Base-by-base conservation (phyloP, 2,113 vertebrate genomes). In the Mastomys coucha region DNA sequence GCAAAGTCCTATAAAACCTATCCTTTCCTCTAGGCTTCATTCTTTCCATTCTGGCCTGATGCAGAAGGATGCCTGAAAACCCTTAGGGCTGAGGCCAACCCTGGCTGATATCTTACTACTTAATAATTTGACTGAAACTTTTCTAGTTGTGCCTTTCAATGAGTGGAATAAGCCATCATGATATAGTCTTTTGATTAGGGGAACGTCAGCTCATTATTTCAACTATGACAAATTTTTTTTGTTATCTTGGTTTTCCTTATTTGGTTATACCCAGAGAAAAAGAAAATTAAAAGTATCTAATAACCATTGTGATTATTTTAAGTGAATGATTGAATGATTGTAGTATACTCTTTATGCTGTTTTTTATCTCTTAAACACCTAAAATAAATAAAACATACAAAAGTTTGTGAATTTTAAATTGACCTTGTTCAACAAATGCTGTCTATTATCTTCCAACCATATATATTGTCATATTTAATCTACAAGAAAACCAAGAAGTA, bases 51-150 rank as follows among this genome's bases (percentile, higher is more conserved):
- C 26, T 65, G 24, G 2, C 63, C 63, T 28, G 1, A 9, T 28
- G 26, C 10, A 67, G 1, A 31, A 67, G 65, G 28, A 67, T 67
- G 28, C 65, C 65, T 67, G 65, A 11, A 31, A 67, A 67, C 11
- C 3, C 28, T 67, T 31, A 67, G 26, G 63, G 63, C 9, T 4
- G 24, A 67, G 26, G 28, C 26, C 11, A 31, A 31, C 65, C 11
- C 3, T 67, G 28, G 28, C 28, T 8, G 2, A 31, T 28, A 67
- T 67, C 65, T 31, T 67, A 12, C 16, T 72, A 39, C 70, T 72
- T 88, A 77, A 51, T 63, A 96, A 70, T 60, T 69, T 88, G 85
- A 2, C 42, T 87, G 56, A 67, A 88, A 89, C 45, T 87, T 45
- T 22, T 1, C 53, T 26, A 2, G 20, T 1, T 65, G 91, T 88